Evolutionary conservation across 2,113 vertebrate genomes (phyloP), one percentile per base, ranked within the genome.

Genomic region (Apus apus): DNA sequence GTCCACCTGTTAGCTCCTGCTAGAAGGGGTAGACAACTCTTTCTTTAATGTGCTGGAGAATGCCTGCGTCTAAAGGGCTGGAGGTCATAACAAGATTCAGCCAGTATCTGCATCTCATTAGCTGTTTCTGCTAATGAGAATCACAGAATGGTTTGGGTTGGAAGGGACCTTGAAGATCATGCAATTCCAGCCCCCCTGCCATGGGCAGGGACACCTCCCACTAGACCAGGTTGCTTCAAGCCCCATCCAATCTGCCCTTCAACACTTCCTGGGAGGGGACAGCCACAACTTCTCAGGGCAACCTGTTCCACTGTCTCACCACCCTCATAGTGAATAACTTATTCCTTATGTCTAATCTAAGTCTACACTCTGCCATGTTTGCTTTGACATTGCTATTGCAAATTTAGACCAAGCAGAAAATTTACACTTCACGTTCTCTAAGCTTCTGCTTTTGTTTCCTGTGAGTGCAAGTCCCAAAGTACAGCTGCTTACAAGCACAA

Each of bases 391-490:
- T 51, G 27, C 30, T 54, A 54, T 7, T 72, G 61, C 21, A 73
- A 18, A 13, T 70, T 71, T 15, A 40, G 14, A 88, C 53, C 51
- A 32, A 90, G 46, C 58, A 85, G 80, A 83, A 78, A 71, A 13
- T 78, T 90, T 48, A 62, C 36, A 72, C 34, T 53, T 48, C 84
- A 92, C 0, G 0, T 54, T 62, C 51, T 79, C 88, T 58, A 53
- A 70, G 34, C 26, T 90, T 91, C 84, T 88, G 61, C 46, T 74
- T 67, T 91, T 93, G 27, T 72, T 96, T 93, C 83, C 79, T 75
- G 62, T 61, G 36, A 79, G 51, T 53, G 26, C 25, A 76, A 84
- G 56, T 75, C 75, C 43, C 12, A 32, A 77, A 62, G 45, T 60
- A 50, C 54, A 83, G 40, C 30, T 90, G n/a, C 29, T 85, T 84